Conservation (phyloP, 2,888 invertebrate genomes). For the Anagyrus pseudococci region DNA sequence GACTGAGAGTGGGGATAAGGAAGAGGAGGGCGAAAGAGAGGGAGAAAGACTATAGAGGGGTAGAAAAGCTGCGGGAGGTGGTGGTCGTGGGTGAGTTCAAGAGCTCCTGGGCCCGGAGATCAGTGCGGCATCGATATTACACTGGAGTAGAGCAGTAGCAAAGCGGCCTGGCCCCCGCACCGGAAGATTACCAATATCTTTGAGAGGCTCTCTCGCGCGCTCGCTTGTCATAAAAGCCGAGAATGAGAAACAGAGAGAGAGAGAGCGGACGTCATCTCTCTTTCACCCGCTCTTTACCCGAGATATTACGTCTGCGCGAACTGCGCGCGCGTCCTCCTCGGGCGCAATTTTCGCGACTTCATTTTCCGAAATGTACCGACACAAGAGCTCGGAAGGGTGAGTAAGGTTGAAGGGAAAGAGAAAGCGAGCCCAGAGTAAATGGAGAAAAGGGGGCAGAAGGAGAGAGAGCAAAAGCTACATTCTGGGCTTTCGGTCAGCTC, state of each 20-base stretch:
- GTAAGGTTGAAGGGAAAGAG: not conserved
- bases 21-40: conserved; percentile 46
- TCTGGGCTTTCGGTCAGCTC: conserved; percentile 8
- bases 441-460: not conserved
- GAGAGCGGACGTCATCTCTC: too few species aligned
- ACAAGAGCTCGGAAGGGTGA: too few species aligned
- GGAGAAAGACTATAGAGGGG: conserved; percentile 43
- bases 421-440: not conserved
- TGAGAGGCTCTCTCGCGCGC: conserved; percentile 52
- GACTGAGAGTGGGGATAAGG: conserved; percentile 8
- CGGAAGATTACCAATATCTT: conserved; percentile 62
- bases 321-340: conserved; percentile 36
- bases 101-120: too few species aligned
- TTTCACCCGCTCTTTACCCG: too few species aligned
- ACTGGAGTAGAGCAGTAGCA: conserved; percentile 46
- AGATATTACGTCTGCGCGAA: conserved; percentile 56
- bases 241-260: not conserved
- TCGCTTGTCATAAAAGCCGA: conserved; percentile 56
- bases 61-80: too few species aligned
- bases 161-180: conserved; percentile 8
- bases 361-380: conserved; percentile 49
- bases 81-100: too few species aligned
- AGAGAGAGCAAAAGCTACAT: not conserved
- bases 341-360: conserved; percentile 56
- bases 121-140: conserved; percentile 61